Evolutionary conservation across 1,140 invertebrate species (phyloP), one percentile per base, ranked within the genome.

Genomic region (Ylistrum balloti): DNA sequence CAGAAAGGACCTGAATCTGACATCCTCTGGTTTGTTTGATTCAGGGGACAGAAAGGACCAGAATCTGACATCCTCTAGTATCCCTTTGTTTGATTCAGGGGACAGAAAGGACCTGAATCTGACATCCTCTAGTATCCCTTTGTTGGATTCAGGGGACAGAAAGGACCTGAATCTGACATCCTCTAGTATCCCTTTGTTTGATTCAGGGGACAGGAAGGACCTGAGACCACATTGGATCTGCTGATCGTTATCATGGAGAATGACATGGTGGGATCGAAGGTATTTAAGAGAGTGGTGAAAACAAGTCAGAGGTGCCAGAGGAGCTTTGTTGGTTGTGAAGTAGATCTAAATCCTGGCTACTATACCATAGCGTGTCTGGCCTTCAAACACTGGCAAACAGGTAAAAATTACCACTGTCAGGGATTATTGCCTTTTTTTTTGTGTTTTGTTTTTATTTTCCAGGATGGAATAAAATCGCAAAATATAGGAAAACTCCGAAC

Each of bases 341-440:
- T 87, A 9, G 86, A 87, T 28, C 33, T 87, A 15, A 15, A 35
- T 22, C 86, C 86, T 0, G 86, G 86, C 9, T 35, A 34, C 33
- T 87, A 87, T 28, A 87, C 33, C 5, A 87, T 87, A 13, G 86
- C 33, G 11, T 87, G 86, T 38, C 35, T 87, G 33, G 86, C 86
- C 10, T 87, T 87, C 33, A 87, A 87, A 35, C 86, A 87, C 86
- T 87, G 86, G 86, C 33, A 87, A 9, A 34, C 86, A 34, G 56
- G 56, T 74, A 74, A 2, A 7, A 56, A 56, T 15, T 17, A 3
- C 9, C 20, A 20, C 2, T 20, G 20, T 56, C 20, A 11, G 3
- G 2, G 2, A 56, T 56, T 22, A 56, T 56, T 56, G 3, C 9
- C 2, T 11, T 7, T 56, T 56, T 11, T 20, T 38, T 5, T 38